Evolutionary conservation across 1,140 invertebrate species (phyloP).

Genomic region (Bombus soroeensis): DNA sequence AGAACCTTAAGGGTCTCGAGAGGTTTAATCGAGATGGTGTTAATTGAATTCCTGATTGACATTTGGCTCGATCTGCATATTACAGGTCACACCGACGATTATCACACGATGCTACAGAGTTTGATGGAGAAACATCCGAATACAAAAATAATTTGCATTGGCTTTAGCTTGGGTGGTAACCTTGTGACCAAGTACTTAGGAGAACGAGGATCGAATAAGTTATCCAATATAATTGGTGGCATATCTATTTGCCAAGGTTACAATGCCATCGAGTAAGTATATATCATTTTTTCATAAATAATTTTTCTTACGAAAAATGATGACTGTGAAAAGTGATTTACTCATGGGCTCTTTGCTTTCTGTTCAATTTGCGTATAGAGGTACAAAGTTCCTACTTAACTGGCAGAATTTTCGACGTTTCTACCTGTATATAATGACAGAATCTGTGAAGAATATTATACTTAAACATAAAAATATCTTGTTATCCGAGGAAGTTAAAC

Average conservation of each 20-base stretch:
- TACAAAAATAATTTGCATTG: slow-evolving; percentile 91
- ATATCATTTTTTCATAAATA: not conserved
- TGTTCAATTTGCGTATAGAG: slow-evolving; percentile 82
- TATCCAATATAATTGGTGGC: slow-evolving; percentile 90
- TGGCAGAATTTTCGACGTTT: slow-evolving; percentile 94
- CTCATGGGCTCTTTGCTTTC: too few relatives aligned
- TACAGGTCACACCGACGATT: slow-evolving; percentile 93
- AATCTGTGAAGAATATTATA: slow-evolving; percentile 94
- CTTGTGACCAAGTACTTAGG: slow-evolving; percentile 95
- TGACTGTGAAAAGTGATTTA: too few relatives aligned
- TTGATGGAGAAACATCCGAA: slow-evolving; percentile 88
- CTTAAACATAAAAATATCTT: slow-evolving; percentile 90
- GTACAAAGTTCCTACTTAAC: slow-evolving; percentile 89
- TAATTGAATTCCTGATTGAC: slow-evolving; percentile 22
- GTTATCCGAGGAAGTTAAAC: slow-evolving; percentile 89
- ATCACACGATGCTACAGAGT: slow-evolving; percentile 90
- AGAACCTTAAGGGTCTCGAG: not conserved
- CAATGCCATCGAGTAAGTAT: slow-evolving; percentile 91
- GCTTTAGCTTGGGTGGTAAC: slow-evolving; percentile 96
- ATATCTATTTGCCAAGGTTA: slow-evolving; percentile 97
- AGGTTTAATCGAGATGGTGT: not conserved
- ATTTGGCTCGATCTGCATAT: not conserved
- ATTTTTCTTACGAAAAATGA: not conserved
- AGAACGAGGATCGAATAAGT: slow-evolving; percentile 86
- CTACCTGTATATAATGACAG: slow-evolving; percentile 96